Base-by-base conservation (phyloP, 2,888 invertebrate species). In the Apodemia zela region DNA sequence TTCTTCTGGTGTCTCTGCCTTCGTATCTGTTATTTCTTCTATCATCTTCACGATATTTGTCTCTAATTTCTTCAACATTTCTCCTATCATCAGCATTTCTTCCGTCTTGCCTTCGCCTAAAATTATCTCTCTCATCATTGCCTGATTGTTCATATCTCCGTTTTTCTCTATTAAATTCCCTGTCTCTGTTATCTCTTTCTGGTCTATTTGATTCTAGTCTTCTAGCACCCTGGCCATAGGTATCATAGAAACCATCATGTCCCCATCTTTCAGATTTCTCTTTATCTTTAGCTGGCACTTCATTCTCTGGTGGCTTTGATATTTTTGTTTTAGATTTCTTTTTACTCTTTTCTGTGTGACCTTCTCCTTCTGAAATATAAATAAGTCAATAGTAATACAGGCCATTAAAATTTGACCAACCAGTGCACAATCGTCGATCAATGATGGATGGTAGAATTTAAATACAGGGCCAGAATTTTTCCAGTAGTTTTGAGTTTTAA, bases 221-320 rank as follows among this genome's bases (percentile, higher is more conserved):
- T 18, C 75, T 75, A 1, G 87, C 88, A 58, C 83, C 84, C 73
- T 84, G 78, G 0, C 90, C 91, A 65, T 91, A 88, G 0, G 85
- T 89, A 45, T 90, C 89, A 66, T 85, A 90, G 66, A 87, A 90
- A 1, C 90, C 89, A 62, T 89, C 89, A 67, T 91, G 90, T 1
- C 88, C 89, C 90, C 90, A 89, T 64, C 83, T 78, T 59, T 87
- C 84, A 18, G 62, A 65, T 64, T 82, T 79, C 25, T 69, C 66
- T 63, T 70, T 71, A 59, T 65, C 63, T 35, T 66, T 69, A 35
- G 63, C 51, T 49, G 38, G 33, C 0, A 75, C 67, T 62, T 75
- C 75, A 5, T 65, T 58, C 33, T 72, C 73, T 15, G 79, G 73
- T 17, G 78, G 73, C 74, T 81, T 77, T 6, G 78, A 73, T 65